Evolutionary conservation across 1,140 invertebrate genomes (phyloP).

Genomic region (Musca domestica): DNA sequence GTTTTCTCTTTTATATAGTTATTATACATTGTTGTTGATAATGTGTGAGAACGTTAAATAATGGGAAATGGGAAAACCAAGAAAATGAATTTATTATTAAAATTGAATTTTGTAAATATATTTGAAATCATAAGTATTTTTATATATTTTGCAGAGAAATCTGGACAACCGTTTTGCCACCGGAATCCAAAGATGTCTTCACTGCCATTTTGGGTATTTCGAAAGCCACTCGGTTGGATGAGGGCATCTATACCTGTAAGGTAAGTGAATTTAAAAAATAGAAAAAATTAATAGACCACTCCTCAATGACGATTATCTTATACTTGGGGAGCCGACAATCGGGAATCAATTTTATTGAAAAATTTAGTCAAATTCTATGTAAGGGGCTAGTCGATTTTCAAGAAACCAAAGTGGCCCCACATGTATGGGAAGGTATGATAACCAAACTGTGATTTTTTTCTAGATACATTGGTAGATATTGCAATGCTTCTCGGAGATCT

Average conservation of each 20-base stretch:
- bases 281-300: no score
- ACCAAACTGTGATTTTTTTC: no score
- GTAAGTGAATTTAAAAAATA: constrained; percentile 45
- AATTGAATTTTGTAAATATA: background rate
- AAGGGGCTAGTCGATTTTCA: no score
- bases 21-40: background rate
- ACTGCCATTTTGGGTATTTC: constrained; percentile 69
- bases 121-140: background rate
- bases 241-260: constrained; percentile 72
- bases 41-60: background rate
- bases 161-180: constrained; percentile 62
- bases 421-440: no score
- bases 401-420: no score
- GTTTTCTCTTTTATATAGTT: no score
- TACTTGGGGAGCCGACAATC: no score
- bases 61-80: background rate
- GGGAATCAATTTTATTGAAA: no score
- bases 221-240: constrained; percentile 65
- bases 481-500: no score
- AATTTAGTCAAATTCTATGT: no score
- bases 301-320: no score
- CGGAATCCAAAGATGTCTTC: constrained; percentile 65
- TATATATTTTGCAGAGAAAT: constrained; percentile 57
- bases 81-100: background rate
- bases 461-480: no score